phyloP scores from a whole-genome alignment of 2,113 vertebrate species.

The Marmota flaviventris region DNA sequence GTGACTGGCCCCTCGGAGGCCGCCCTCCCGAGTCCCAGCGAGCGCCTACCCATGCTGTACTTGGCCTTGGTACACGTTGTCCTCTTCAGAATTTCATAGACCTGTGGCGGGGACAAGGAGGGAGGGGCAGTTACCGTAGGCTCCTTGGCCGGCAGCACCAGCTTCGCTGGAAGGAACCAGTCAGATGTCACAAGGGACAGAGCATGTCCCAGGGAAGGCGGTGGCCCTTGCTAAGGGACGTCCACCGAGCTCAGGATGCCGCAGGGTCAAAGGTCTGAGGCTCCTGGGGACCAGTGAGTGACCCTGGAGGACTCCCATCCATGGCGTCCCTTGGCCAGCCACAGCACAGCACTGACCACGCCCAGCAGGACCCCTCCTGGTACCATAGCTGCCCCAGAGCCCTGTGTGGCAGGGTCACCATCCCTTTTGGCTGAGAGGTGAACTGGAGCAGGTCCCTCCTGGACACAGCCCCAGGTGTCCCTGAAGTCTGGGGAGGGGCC shows the following conservation, averaged over 20 bases:
- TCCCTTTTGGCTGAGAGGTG: background rate
- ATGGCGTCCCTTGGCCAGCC: background rate
- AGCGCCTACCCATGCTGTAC: conserved; percentile 95
- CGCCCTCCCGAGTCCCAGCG: conserved; percentile 49
- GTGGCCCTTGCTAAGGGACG: accelerated
- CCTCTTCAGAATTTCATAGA: conserved; percentile 96
- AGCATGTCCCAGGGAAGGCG: accelerated
- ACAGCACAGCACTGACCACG: accelerated
- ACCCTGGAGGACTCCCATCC: accelerated
- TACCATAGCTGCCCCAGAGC: accelerated
- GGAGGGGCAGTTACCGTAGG: accelerated
- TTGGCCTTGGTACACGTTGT: conserved; percentile 93
- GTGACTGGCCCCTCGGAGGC: no score
- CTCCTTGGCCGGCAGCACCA: background rate
- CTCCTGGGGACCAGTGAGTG: background rate
- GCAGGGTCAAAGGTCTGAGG: accelerated
- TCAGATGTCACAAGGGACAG: accelerated
- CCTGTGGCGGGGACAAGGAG: conserved; percentile 86
- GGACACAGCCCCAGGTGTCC: background rate
- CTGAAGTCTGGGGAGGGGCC: background rate
- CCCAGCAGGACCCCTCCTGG: background rate
- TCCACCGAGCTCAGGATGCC: no score
- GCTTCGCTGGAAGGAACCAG: accelerated
- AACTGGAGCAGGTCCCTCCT: background rate
- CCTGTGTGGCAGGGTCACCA: accelerated